phyloP scores from a whole-genome alignment of 2,888 invertebrate species.

The Pseudoips prasinana region DNA sequence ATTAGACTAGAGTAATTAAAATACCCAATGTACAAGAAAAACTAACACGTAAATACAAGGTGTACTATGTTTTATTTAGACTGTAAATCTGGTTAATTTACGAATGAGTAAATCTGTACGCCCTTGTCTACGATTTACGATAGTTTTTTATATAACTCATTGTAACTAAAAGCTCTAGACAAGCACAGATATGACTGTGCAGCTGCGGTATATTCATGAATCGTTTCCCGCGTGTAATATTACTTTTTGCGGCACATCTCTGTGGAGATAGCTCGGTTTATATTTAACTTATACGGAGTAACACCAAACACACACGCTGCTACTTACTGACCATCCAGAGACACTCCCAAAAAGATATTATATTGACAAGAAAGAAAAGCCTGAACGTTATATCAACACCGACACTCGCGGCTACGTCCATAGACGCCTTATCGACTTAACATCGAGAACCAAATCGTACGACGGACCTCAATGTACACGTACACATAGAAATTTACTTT shows the following conservation, averaged over 20 bases:
- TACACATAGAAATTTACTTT: conserved; percentile 34
- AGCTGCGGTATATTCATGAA: conserved; percentile 20
- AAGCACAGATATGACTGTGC: conserved; percentile 7
- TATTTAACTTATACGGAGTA: conserved; percentile 53
- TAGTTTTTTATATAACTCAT: background rate
- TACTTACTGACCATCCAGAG: conserved; percentile 64
- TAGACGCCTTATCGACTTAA: conserved; percentile 23
- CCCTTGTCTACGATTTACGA: background rate
- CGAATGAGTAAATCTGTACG: background rate
- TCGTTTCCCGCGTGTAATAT: conserved; percentile 15
- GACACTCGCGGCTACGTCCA: conserved; percentile 5
- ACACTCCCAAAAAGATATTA: conserved; percentile 45
- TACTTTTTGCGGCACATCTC: conserved; percentile 17
- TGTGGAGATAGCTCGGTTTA: conserved; percentile 52
- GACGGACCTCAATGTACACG: conserved; percentile 22
- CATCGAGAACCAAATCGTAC: conserved; percentile 12
- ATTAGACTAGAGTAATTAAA: too few relatives aligned
- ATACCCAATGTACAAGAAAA: too few relatives aligned
- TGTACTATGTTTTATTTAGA: conserved; percentile 13
- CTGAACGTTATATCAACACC: conserved; percentile 33
- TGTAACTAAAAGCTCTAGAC: conserved; percentile 18
- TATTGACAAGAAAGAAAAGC: conserved; percentile 26
- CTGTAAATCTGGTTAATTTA: conserved; percentile 22
- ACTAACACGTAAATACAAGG: too few relatives aligned
- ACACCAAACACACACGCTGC: conserved; percentile 43